A percentile compares a stretch with the other conserved stretches of the same genome.
Conservation (phyloP, 2,797 vertebrate genomes). For the Gymnocypris eckloni region DNA sequence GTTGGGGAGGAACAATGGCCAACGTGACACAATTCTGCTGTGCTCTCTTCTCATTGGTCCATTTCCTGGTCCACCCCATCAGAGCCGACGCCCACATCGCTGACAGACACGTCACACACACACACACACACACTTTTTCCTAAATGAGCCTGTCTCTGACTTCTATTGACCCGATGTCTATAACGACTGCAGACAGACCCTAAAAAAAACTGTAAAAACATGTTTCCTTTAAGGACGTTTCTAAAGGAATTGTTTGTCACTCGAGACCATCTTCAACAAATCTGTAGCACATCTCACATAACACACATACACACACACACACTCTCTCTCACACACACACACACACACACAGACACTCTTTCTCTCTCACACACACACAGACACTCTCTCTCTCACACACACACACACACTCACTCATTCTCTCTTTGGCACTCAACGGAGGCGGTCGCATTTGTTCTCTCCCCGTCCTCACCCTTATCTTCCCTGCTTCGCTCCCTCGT, state of each 20-base stretch:
- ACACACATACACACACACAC: not conserved
- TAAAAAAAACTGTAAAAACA: not conserved
- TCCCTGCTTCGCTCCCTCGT: too few species aligned
- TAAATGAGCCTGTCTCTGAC: not conserved
- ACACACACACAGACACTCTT: too few species aligned
- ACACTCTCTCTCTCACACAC: too few species aligned
- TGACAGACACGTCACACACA: not conserved
- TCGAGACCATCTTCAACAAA: not conserved
- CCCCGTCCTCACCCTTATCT: too few species aligned
- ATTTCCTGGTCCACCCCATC: conserved; percentile 8
- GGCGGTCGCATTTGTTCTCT: too few species aligned
- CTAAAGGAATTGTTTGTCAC: not conserved
- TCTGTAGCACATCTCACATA: not conserved
- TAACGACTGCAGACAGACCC: not conserved
- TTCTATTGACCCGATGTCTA: not conserved
- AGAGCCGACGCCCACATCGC: not conserved
- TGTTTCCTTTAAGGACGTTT: not conserved
- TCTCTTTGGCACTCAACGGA: too few species aligned
- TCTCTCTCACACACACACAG: too few species aligned
- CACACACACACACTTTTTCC: not conserved
- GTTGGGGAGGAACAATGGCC: conserved; percentile 50
- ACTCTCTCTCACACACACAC: too few species aligned
- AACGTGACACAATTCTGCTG: conserved; percentile 27
- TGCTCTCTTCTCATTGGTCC: conserved; percentile 3
- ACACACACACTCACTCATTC: too few species aligned